Evolutionary conservation across 2,888 invertebrate species (phyloP), one percentile per base, ranked within the genome.

Genomic region (Drosophila borealis): DNA sequence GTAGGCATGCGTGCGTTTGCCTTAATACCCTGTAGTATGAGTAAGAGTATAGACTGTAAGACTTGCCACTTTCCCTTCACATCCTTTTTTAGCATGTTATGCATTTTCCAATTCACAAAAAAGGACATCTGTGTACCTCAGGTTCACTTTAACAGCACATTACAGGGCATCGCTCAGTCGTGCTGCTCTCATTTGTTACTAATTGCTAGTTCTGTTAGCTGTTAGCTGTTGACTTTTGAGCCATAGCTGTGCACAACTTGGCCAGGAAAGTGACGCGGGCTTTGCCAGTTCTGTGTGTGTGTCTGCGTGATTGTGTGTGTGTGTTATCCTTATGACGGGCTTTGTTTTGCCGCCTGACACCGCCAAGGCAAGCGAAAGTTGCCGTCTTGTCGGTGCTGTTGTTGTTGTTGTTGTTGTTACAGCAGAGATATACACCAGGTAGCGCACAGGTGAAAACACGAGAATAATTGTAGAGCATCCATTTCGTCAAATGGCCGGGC

Each of bases 191-290:
- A 29, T 10, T 21, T 37, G 1, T 9, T 8, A 19, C 50, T 50
- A 57, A 46, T 67, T 67, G 56, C 39, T 45, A 25, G 25, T 41
- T 44, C 39, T 45, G 67, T 44, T 36, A 50, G 39, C 39, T 45
- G 67, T 44, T 29, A 50, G 34, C 50, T 67, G 14, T 44, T 67
- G 67, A 37, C 42, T 66, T 54, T 55, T 33, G 25, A 66, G 54
- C 44, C 49, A 49, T 21, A 41, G 45, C 19, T 63, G 21, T 45
- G 34, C 37, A 44, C 29, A 44, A 37, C 19, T 51, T 51, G 19
- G 53, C 25, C 55, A 64, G 49, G 21, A 55, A 33, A 45, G 33
- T 29, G 34, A 45, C 66, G 14, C 51, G 13, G 21, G 14, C 33
- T 21, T 39, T 37, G 25, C 2, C 36, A 48, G n/a, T 17, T 56